phyloP scores from a whole-genome alignment of 1,140 invertebrate species.

The Antheraea mylitta region DNA sequence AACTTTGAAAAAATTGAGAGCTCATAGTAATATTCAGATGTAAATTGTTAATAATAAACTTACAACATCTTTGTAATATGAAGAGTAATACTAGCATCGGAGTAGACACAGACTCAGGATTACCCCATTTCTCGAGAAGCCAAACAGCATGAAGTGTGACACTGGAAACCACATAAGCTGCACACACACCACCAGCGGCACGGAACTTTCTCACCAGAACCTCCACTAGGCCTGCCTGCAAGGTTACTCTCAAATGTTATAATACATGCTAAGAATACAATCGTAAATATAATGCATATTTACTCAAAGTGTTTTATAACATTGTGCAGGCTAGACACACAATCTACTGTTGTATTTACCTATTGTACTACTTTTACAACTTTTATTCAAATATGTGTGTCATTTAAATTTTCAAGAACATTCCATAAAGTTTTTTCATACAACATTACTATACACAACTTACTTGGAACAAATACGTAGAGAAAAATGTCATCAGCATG shows the following conservation, averaged over 20 bases:
- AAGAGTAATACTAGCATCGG: constrained; percentile 80
- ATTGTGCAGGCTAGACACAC: too few species aligned
- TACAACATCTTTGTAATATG: constrained; percentile 81
- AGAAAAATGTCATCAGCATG: constrained; percentile 84
- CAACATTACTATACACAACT: constrained; percentile 26
- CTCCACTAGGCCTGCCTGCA: constrained; percentile 84
- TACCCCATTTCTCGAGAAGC: constrained; percentile 79
- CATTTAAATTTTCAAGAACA: too few species aligned
- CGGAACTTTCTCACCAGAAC: constrained; percentile 83
- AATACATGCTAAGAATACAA: too few species aligned
- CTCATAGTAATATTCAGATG: too few species aligned
- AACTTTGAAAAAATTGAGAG: too few species aligned
- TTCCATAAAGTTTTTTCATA: too few species aligned
- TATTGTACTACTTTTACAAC: too few species aligned
- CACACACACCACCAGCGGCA: constrained; percentile 77
- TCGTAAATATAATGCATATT: too few species aligned
- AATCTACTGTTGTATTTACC: too few species aligned
- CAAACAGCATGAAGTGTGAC: constrained; percentile 81
- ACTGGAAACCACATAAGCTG: constrained; percentile 79
- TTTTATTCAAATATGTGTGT: too few species aligned
- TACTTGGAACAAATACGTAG: constrained; percentile 88
- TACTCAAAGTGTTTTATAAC: too few species aligned
- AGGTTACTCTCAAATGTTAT: not conserved
- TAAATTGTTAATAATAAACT: constrained; percentile 48
- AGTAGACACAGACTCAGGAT: constrained; percentile 76